phyloP scores from a whole-genome alignment of 2,797 vertebrate species.

The Microctenopoma steveboyesi region DNA sequence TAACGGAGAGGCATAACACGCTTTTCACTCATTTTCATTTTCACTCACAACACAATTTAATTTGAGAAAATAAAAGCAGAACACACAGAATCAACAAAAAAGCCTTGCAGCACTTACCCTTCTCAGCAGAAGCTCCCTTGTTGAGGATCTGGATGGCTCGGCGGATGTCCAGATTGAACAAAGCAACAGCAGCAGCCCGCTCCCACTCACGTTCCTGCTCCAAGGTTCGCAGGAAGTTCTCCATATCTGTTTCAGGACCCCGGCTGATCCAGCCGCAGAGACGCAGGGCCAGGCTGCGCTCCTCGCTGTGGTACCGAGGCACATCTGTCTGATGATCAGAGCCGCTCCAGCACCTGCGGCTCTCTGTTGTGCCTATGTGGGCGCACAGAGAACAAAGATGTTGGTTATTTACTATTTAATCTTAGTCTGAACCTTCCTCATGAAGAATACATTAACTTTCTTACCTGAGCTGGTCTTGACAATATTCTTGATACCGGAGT shows the following conservation, averaged over 20 bases:
- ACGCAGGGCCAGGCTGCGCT: conserved; percentile 92
- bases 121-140: conserved; percentile 92
- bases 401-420: neutral
- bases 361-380: conserved; percentile 89
- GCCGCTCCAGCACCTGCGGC: conserved; percentile 90
- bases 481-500: conserved; percentile 97
- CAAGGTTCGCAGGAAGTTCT: conserved; percentile 90
- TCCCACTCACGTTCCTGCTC: conserved; percentile 97
- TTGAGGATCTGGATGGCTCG: conserved; percentile 97
- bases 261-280: conserved; percentile 97
- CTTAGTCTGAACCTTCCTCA: neutral
- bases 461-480: conserved; percentile 94
- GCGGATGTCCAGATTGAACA: conserved; percentile 97
- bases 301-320: conserved; percentile 91
- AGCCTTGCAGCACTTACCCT: conserved; percentile 79
- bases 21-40: too few relatives aligned
- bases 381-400: too few relatives aligned
- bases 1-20: neutral
- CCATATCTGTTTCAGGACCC: conserved; percentile 90
- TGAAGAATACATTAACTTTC: conserved; percentile 34
- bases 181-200: conserved; percentile 93
- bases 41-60: too few relatives aligned
- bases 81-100: too few relatives aligned
- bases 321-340: conserved; percentile 91
- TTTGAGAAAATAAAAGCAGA: too few relatives aligned